Evolutionary conservation across 2,113 vertebrate genomes (phyloP).

Genomic region (Callospermophilus lateralis): DNA sequence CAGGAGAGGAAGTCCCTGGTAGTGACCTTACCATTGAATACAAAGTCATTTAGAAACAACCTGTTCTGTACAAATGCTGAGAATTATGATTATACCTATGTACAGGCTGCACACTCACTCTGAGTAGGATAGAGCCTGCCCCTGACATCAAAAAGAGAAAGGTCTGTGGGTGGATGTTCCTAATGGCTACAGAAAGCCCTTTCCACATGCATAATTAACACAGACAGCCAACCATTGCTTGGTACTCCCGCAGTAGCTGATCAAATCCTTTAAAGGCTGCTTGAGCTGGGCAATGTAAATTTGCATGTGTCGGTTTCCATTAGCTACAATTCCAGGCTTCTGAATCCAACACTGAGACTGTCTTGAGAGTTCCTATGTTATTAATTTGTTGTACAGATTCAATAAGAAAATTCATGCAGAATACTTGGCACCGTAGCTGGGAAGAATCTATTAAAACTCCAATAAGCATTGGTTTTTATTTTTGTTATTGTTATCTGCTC

Average conservation of each 20-base stretch:
- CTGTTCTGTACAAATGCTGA: slow-evolving; percentile 72
- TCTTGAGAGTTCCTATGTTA: not conserved
- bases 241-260: not conserved
- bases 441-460: slow-evolving; percentile 16
- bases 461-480: not conserved
- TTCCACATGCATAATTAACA: slow-evolving; percentile 64
- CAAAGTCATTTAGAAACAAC: slow-evolving; percentile 72
- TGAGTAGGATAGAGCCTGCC: slow-evolving; percentile 48
- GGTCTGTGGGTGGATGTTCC: slow-evolving; percentile 74
- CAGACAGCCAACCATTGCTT: not conserved
- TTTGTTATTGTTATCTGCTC: slow-evolving; percentile 11
- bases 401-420: not conserved
- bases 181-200: slow-evolving; percentile 59
- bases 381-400: not conserved
- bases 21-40: slow-evolving; percentile 61
- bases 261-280: slow-evolving; percentile 20
- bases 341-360: not conserved
- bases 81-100: slow-evolving; percentile 65
- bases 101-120: slow-evolving; percentile 32
- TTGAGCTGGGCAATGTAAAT: slow-evolving; percentile 27
- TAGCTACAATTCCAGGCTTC: not conserved
- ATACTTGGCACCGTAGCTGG: not conserved
- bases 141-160: slow-evolving; percentile 64
- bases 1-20: slow-evolving; percentile 34
- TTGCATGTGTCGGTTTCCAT: not conserved